These are phyloP conservation scores for Caradrina clavipalpis DNA, from an alignment of 2,888 invertebrate genomes.

Conservation along the genomic window DNA sequence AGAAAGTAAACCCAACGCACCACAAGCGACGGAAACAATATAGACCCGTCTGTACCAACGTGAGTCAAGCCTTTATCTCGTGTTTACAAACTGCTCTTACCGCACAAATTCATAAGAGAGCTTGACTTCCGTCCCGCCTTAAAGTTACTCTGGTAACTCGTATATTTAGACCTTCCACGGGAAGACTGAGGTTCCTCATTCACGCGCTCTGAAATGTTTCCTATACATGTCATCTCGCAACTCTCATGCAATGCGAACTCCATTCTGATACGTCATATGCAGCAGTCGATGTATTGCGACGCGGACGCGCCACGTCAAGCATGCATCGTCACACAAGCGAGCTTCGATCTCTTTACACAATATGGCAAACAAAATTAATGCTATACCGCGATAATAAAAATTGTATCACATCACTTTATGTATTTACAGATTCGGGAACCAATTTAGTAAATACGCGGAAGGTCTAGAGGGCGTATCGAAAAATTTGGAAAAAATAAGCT, in stretches of 20 bases:
- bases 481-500: constrained; percentile 80
- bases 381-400: constrained; percentile 72
- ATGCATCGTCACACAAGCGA: constrained; percentile 82
- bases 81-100: constrained; percentile 93
- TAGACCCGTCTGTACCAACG: constrained; percentile 77
- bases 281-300: constrained; percentile 53
- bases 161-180: constrained; percentile 96
- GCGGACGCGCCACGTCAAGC: constrained; percentile 63
- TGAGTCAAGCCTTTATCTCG: constrained; percentile 84
- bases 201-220: constrained; percentile 95
- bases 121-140: constrained; percentile 97
- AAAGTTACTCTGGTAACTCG: constrained; percentile 96
- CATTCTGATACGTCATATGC: constrained; percentile 57
- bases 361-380: constrained; percentile 82
- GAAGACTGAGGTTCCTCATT: constrained; percentile 95
- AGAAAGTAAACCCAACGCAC: constrained; percentile 86
- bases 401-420: constrained; percentile 67
- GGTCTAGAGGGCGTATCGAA: constrained; percentile 82
- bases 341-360: constrained; percentile 66
- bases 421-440: constrained; percentile 77
- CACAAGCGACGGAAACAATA: constrained; percentile 80
- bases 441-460: constrained; percentile 85
- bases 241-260: constrained; percentile 76
- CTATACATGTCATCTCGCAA: constrained; percentile 84
- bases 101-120: constrained; percentile 98